Evolutionary conservation across 2,888 invertebrate genomes (phyloP), one percentile per base, ranked within the genome.

Genomic region (Nycteola revayana): DNA sequence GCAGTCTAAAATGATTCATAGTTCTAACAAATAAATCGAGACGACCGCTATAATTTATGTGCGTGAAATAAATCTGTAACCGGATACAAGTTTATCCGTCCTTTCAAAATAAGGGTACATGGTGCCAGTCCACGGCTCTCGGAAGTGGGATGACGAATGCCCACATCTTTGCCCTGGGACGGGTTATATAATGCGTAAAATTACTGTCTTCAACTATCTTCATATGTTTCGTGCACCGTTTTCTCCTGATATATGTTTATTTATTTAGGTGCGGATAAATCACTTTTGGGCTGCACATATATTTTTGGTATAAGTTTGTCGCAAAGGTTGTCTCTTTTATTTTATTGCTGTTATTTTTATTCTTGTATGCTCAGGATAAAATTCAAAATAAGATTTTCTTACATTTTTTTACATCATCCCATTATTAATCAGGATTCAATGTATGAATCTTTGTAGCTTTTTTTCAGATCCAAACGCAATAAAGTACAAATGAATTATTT

Each of bases 121-220:
- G 50, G 60, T 55, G 63, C 49, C 63, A 59, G 71, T 70, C 70
- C 66, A 65, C 62, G 54, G 49, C 56, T 51, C 60, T 49, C 64
- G 71, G 68, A 74, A 71, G 69, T 66, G 57, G 67, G 70, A 77
- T 83, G 86, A 86, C 76, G 79, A 81, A 86, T 85, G 78, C 55
- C 69, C 69, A 59, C 66, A 64, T 73, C 57, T 73, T 66, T 66
- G 66, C 64, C 67, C 42, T 60, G 64, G 66, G 82, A 84, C 82
- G 72, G 80, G 80, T 75, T 78, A 84, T 71, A 83, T 85, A 83
- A 83, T 72, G 84, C 84, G 84, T 76, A 79, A 86, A 85, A 85
- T 86, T 79, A 83, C 79, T 70, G 74, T 72, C 76, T 75, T 73
- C 73, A 75, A 77, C 74, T 78, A 76, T 73, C 68, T 67, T 65